Evolutionary conservation across 2,888 invertebrate species (phyloP), one percentile per base, ranked within the genome.

Genomic region (Oxyteleia sp.): DNA sequence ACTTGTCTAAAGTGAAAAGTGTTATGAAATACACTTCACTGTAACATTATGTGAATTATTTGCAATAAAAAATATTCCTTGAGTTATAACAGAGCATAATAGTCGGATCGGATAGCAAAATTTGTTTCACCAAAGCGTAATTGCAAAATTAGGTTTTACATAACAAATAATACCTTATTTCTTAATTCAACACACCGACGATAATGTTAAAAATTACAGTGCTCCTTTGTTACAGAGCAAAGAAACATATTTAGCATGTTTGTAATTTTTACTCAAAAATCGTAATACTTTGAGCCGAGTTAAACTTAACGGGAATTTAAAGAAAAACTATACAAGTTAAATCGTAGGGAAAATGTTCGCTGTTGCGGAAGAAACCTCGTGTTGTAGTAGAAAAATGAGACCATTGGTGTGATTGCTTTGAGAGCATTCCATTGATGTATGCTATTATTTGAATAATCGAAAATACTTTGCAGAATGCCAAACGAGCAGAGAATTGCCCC

Each of bases 1-100:
- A 55, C 45, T 29, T 68, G 55, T 55, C 45, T 20, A 32, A 29
- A 55, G 41, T 68, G 68, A 45, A 68, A 55, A 68, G 43, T 55
- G 55, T 68, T 68, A 55, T 43, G 68, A 26, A 53, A 68, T 55
- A 29, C 11, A 43, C 18, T 29, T 29, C 32, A 55, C 41, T 55
- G 45, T 55, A 55, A 55, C 32, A 38, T 29, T 38, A 64, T 38
- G 15, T 15, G 64, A 35, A 26, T 29, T 68, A 16, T 68, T 53
- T 69, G 55, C 29, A 11, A 45, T 55, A 38, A 69, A 55, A 69
- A 45, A 53, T 29, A 26, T 43, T 68, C 43, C n/a, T n/a, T 53
- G 43, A 26, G 23, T 55, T 68, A 20, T 51, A 15, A 41, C 16
- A 32, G 64, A 51, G 15, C 20, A 26, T 41, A 66, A 64, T 49